Evolutionary conservation across 2,113 vertebrate species (phyloP).

Genomic region (Mobula hypostoma): DNA sequence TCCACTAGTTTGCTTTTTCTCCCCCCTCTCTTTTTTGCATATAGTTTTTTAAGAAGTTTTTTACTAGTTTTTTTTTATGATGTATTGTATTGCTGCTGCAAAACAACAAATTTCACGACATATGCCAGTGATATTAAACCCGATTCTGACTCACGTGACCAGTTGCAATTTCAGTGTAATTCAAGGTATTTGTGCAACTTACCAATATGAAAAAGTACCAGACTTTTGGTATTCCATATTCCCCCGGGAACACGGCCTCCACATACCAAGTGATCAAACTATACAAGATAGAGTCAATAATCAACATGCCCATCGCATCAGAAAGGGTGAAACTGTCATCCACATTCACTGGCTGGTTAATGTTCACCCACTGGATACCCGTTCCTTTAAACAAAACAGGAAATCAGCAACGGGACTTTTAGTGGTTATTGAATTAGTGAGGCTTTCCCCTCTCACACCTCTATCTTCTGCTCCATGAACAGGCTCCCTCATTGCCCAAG

Average conservation of each 20-base stretch:
- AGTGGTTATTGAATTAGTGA: no score
- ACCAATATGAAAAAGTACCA: slow-evolving; percentile 92
- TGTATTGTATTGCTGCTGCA: no score
- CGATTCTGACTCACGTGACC: no score
- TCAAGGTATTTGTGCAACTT: slow-evolving; percentile 46
- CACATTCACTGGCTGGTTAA: slow-evolving; percentile 78
- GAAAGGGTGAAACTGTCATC: slow-evolving; percentile 87
- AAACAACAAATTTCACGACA: no score
- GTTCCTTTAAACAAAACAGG: slow-evolving; percentile 56
- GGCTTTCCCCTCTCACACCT: no score
- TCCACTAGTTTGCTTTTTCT: no score
- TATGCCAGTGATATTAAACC: no score
- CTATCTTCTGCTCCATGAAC: no score
- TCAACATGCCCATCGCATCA: slow-evolving; percentile 79
- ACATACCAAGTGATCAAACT: slow-evolving; percentile 84
- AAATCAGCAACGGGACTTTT: not conserved
- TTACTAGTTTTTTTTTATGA: no score
- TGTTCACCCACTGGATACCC: slow-evolving; percentile 81
- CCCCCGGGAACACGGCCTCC: slow-evolving; percentile 85
- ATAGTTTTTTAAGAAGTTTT: no score
- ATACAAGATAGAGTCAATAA: slow-evolving; percentile 76
- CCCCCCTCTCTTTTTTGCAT: no score
- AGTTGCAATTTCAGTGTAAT: not conserved
- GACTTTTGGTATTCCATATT: slow-evolving; percentile 84
- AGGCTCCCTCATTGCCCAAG: no score